These are phyloP conservation scores for Melitaea cinxia DNA, from an alignment of 1,140 invertebrate species.

Conservation along the genomic window DNA sequence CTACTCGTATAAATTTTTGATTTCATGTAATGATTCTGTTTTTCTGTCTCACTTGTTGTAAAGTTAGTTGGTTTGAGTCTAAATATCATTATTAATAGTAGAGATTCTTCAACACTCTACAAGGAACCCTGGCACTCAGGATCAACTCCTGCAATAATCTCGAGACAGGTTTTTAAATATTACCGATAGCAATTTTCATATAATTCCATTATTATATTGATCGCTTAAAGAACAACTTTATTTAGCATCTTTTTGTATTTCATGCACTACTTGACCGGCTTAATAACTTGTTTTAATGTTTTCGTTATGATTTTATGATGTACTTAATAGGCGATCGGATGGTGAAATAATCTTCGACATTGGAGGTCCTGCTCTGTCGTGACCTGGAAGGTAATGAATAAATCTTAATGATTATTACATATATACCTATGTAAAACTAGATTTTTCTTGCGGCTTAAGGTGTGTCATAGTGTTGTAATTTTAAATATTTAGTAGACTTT, in stretches of 20 bases:
- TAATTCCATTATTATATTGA: conserved; percentile 10
- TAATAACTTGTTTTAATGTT: conserved; percentile 11
- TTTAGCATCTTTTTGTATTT: conserved; percentile 13
- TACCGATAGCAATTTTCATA: conserved; percentile 22
- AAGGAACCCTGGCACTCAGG: too few relatives aligned
- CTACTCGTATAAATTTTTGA: too few relatives aligned
- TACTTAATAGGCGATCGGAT: neutral
- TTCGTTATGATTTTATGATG: conserved; percentile 3
- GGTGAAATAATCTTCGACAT: neutral
- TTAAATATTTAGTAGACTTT: too few relatives aligned
- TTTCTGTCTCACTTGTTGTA: too few relatives aligned
- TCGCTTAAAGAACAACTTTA: conserved; percentile 12
- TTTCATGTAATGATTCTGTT: too few relatives aligned
- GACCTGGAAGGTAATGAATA: neutral
- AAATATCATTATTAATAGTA: too few relatives aligned
- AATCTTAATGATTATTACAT: neutral
- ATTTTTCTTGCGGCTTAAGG: too few relatives aligned
- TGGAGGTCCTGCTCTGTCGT: neutral
- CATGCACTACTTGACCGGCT: neutral
- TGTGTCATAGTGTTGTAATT: too few relatives aligned
- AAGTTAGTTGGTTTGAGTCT: too few relatives aligned
- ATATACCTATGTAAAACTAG: too few relatives aligned
- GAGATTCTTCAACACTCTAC: too few relatives aligned
- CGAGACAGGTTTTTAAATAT: conserved; percentile 18
- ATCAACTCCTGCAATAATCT: conserved; percentile 11